Percentiles rank a stretch among this genome's conserved stretches.
These are phyloP conservation scores for Kryptolebias marmoratus DNA, from an alignment of 2,113 vertebrate species.

Conservation along the genomic window DNA sequence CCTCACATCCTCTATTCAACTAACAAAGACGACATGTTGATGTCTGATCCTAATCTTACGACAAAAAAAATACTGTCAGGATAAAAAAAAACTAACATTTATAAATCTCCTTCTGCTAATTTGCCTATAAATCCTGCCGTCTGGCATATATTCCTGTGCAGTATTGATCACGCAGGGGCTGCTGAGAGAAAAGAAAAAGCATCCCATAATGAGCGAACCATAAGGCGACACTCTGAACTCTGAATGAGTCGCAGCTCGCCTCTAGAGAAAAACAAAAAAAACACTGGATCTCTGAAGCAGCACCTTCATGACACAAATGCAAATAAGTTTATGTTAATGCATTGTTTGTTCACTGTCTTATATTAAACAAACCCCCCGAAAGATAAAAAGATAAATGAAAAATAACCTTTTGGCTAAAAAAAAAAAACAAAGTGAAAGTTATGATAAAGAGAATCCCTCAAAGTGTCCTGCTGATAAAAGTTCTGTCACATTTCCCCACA, in stretches of 20 bases:
- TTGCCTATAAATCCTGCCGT: no score
- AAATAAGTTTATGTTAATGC: neutral
- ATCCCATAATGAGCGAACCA: neutral
- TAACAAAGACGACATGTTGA: neutral
- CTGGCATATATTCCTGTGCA: no score
- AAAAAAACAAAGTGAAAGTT: conserved; percentile 3
- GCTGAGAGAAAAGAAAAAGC: neutral
- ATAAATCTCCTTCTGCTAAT: no score
- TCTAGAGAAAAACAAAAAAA: neutral
- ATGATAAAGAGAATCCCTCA: neutral
- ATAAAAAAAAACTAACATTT: no score
- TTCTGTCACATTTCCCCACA: conserved; percentile 37
- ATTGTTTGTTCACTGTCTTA: neutral
- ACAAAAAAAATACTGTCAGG: no score
- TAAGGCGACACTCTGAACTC: neutral
- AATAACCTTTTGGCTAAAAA: neutral
- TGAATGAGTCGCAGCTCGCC: neutral
- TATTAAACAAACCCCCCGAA: neutral
- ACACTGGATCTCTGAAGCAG: neutral
- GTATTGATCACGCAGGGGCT: neutral
- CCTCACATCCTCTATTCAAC: neutral
- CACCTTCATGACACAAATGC: conserved; percentile 1
- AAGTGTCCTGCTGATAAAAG: conserved; percentile 35
- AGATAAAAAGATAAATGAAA: neutral
- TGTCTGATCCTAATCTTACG: neutral